Base-by-base conservation (phyloP, 2,797 vertebrate genomes). In the Phrynocephalus guinanensis region DNA sequence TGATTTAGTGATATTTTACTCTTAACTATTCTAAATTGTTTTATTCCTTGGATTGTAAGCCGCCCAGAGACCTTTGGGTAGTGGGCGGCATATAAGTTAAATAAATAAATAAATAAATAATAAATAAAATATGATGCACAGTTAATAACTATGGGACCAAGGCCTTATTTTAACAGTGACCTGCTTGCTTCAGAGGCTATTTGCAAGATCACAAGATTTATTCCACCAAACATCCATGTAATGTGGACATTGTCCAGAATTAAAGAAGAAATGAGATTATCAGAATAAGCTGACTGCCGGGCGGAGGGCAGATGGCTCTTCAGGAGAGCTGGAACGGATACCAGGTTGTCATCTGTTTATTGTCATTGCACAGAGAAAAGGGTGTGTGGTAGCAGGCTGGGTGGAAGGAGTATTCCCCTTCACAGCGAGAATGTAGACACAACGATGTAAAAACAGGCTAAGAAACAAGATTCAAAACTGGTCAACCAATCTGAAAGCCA, bases 271-370 rank as follows among this genome's bases (percentile, higher is more conserved):
- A 90, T 44, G 63, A 30, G 76, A 87, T 87, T 79, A 56, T 83
- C 73, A 75, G 76, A 52, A 84, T 83, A 56, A 52, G 13, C 33
- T 68, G 52, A 7, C 80, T 56, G 56, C 73, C 75, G 67, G 71
- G 71, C 20, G 1, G 63, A 85, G 11, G 3, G 38, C 22, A 52
- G 22, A 33, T 83, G 81, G 76, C 30, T 79, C 68, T 52, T 56
- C 75, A 4, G 38, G 81, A 56, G 7, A 67, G 60, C 75, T 75
- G 60, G 86, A 89, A 84, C 26, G 9, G 10, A 24, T 56, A 60
- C 85, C 81, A 80, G 77, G 76, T 6, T 67, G 56, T 78, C 13
- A 6, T 67, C 82, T 87, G 85, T 48, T 87, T 84, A 33, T 44
- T 87, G 44, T 84, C 33, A 60, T 80, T 48, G 60, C 77, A 81